Conservation (phyloP, 2,888 invertebrate species). For the Cryptocheilus praepositus region DNA sequence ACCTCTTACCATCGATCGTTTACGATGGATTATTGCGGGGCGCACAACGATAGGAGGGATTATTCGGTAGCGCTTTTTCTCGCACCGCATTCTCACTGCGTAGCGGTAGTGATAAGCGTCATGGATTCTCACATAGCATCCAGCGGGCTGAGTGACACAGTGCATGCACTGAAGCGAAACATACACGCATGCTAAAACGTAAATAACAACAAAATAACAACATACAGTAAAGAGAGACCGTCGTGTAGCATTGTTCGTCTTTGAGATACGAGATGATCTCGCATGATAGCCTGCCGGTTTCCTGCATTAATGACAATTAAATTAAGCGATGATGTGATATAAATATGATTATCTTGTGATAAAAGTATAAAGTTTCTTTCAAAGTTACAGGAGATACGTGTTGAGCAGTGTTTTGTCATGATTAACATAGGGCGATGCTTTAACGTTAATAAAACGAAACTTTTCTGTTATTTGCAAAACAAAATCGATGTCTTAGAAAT, state of each 20-base stretch:
- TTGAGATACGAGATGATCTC: slow-evolving; percentile 5
- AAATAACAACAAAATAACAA: slow-evolving; percentile 54
- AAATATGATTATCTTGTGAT: too few relatives aligned
- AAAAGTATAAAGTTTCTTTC: too few relatives aligned
- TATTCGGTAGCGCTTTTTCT: slow-evolving; percentile 56
- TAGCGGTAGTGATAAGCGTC: slow-evolving; percentile 60
- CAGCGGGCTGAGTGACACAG: slow-evolving; percentile 59
- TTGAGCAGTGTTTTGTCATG: too few relatives aligned
- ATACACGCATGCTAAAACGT: slow-evolving; percentile 66
- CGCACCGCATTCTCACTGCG: slow-evolving; percentile 47
- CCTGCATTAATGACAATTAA: too few relatives aligned
- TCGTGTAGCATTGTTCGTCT: slow-evolving; percentile 26
- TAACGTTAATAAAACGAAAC: too few relatives aligned
- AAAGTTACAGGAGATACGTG: too few relatives aligned
- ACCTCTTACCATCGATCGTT: slow-evolving; percentile 66
- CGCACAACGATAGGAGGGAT: slow-evolving; percentile 55
- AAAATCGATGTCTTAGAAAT: too few relatives aligned
- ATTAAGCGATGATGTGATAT: too few relatives aligned
- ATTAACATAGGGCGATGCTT: too few relatives aligned
- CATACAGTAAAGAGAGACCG: slow-evolving; percentile 42
- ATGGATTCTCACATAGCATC: slow-evolving; percentile 61
- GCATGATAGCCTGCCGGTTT: too few relatives aligned
- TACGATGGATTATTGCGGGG: slow-evolving; percentile 62
- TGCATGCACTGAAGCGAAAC: slow-evolving; percentile 69
- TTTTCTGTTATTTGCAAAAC: too few relatives aligned